Evolutionary conservation across 2,113 vertebrate genomes (phyloP).

Genomic region (Myotis davidii): DNA sequence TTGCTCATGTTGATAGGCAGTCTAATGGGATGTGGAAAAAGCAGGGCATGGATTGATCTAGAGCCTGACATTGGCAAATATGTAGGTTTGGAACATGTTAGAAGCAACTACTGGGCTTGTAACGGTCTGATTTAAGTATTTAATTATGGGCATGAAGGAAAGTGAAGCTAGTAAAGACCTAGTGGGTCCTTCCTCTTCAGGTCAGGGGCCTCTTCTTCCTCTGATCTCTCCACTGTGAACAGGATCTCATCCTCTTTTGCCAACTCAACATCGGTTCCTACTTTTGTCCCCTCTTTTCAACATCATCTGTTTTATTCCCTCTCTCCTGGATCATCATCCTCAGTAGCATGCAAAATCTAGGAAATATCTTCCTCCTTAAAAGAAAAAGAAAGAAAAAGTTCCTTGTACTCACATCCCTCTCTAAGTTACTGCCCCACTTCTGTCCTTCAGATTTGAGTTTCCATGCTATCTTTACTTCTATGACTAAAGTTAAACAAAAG

Average conservation of each 20-base stretch:
- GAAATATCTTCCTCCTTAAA: background rate
- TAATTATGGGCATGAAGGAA: background rate
- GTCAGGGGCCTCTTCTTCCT: background rate
- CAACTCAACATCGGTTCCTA: background rate
- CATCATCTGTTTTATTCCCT: accelerated
- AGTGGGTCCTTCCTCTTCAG: background rate
- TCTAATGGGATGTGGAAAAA: background rate
- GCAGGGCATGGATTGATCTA: background rate
- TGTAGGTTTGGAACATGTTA: background rate
- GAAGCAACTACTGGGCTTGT: background rate
- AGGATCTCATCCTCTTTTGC: background rate
- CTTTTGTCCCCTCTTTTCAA: background rate
- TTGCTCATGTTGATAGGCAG: background rate
- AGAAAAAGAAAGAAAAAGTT: background rate
- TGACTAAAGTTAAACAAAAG: background rate
- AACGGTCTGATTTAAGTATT: background rate
- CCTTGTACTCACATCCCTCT: background rate
- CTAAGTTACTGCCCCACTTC: background rate
- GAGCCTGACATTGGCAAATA: background rate
- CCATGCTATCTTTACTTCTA: background rate
- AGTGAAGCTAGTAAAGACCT: background rate
- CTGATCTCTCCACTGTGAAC: background rate
- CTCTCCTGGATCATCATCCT: background rate
- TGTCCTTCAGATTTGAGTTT: background rate
- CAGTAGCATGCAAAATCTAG: background rate